A percentile compares a stretch with the other conserved stretches of the same genome.
Evolutionary conservation across 2,113 vertebrate species (phyloP).

Genomic region (Megalops atlanticus): DNA sequence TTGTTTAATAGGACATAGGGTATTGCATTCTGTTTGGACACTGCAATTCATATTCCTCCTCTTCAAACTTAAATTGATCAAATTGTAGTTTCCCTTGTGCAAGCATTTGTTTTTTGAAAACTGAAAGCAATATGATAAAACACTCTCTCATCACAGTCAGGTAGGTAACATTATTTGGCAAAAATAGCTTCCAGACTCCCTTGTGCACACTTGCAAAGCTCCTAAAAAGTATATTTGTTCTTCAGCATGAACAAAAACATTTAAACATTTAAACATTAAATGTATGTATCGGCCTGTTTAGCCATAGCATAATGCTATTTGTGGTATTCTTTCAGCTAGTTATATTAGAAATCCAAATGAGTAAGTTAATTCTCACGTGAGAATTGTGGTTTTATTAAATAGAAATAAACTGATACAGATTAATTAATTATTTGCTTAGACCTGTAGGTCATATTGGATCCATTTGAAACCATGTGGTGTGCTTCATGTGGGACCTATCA

Average conservation of each 20-base stretch:
- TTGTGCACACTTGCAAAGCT: conserved; percentile 9
- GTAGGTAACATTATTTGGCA: not conserved
- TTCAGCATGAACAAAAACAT: not conserved
- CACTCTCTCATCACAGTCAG: not conserved
- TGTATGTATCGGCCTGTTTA: not conserved
- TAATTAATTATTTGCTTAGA: no score
- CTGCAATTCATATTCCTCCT: not conserved
- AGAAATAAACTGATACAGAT: not conserved
- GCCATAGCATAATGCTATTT: not conserved
- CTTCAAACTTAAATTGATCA: not conserved
- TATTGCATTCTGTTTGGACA: not conserved
- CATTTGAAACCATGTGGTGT: not conserved
- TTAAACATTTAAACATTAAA: not conserved
- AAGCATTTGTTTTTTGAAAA: conserved; percentile 1
- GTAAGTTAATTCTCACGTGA: not conserved
- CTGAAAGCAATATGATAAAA: not conserved
- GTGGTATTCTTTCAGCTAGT: no score
- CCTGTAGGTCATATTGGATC: no score
- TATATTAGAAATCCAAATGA: not conserved
- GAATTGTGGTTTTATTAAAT: not conserved
- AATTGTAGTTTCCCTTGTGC: not conserved
- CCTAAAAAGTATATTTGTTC: not conserved
- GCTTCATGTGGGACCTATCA: not conserved
- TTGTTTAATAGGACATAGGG: not conserved
- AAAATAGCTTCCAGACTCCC: conserved; percentile 9